phyloP scores from a whole-genome alignment of 1,140 invertebrate species.

The Dufourea novaeangliae region DNA sequence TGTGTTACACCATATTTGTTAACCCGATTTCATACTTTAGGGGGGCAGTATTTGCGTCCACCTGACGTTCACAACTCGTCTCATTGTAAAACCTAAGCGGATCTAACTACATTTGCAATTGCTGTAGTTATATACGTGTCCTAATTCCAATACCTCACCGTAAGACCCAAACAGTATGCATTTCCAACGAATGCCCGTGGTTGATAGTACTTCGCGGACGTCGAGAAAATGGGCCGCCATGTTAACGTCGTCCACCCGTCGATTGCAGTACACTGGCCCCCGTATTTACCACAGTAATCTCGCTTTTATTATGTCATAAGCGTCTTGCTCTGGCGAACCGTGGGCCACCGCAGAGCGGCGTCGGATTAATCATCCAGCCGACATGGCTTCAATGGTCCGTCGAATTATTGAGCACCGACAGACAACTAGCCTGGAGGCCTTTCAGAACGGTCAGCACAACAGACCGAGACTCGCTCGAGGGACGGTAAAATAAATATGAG shows the following conservation, averaged over 20 bases:
- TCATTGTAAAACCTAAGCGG: too few species aligned
- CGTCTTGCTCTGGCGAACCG: slow-evolving; percentile 5
- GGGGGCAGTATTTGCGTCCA: too few species aligned
- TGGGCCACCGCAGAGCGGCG: slow-evolving; percentile 17
- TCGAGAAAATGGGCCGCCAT: not conserved
- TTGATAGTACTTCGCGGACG: too few species aligned
- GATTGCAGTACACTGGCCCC: not conserved
- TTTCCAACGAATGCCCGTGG: too few species aligned
- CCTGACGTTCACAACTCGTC: too few species aligned
- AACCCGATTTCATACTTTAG: too few species aligned
- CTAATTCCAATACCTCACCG: too few species aligned
- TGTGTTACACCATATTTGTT: too few species aligned
- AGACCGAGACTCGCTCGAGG: too few species aligned
- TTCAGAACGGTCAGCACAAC: not conserved
- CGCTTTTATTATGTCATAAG: slow-evolving; percentile 28
- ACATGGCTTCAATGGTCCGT: slow-evolving; percentile 4
- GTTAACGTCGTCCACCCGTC: slow-evolving; percentile 9
- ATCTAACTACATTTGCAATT: too few species aligned
- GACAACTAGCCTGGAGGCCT: not conserved
- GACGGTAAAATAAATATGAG: not conserved
- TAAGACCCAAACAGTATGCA: too few species aligned
- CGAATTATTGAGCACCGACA: slow-evolving; percentile 8
- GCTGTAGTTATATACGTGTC: too few species aligned
- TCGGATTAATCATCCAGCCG: slow-evolving; percentile 35
- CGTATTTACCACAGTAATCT: slow-evolving; percentile 25